Conservation (phyloP, 2,888 invertebrate genomes). For the Drosophila longiperda region DNA sequence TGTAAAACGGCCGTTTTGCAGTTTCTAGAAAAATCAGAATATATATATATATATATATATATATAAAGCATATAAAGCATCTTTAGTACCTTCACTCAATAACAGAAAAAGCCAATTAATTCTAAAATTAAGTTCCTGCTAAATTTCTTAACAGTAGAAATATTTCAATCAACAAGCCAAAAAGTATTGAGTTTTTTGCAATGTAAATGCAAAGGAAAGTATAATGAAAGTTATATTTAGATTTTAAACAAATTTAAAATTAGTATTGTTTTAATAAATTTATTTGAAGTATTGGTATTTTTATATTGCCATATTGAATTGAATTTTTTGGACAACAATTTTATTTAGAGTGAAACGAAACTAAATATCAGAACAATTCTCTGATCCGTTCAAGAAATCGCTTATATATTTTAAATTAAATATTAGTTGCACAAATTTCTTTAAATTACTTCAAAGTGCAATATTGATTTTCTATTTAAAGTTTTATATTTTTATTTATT, state of each 20-base stretch:
- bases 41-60: not conserved
- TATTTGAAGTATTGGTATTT: not conserved
- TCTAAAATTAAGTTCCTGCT: not conserved
- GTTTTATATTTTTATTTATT: not conserved
- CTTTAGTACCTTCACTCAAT: not conserved
- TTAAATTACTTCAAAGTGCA: no score
- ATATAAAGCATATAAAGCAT: not conserved
- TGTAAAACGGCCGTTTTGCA: not conserved
- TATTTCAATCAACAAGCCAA: not conserved
- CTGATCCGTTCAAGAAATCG: no score
- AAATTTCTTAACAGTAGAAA: not conserved
- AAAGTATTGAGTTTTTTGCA: not conserved
- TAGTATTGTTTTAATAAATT: not conserved
- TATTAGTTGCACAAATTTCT: no score
- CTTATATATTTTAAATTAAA: no score
- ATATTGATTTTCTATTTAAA: not conserved
- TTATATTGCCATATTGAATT: not conserved
- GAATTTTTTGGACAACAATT: not conserved
- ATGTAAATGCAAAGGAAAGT: not conserved
- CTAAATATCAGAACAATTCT: no score
- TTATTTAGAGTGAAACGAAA: not conserved
- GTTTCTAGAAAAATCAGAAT: not conserved
- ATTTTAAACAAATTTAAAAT: not conserved
- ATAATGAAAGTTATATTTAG: not conserved
- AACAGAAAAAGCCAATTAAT: not conserved